phyloP scores from a whole-genome alignment of 2,797 vertebrate genomes.

The Tolypeutes matacus region DNA sequence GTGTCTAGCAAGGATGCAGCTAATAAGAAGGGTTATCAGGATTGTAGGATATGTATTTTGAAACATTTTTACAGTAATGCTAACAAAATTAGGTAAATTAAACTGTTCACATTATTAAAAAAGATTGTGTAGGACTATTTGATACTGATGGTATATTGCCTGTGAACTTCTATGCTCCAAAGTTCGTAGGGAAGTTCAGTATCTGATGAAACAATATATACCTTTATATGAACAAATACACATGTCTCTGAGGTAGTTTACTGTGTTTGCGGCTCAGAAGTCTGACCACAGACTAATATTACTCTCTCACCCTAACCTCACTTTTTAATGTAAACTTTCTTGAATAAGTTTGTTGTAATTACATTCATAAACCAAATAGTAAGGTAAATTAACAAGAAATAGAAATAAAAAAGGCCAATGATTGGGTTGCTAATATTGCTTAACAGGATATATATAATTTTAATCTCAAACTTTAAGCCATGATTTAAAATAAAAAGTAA shows the following conservation, averaged over 20 bases:
- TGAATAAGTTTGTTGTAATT: slow-evolving; percentile 10
- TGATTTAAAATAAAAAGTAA: background rate
- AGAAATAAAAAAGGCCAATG: background rate
- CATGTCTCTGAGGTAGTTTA: background rate
- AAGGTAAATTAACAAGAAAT: background rate
- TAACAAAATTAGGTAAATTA: background rate
- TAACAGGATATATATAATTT: background rate
- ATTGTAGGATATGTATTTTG: background rate
- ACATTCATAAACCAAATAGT: background rate
- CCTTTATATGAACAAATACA: background rate
- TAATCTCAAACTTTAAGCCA: background rate
- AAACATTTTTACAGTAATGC: background rate
- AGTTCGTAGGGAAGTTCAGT: background rate
- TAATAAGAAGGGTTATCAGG: background rate
- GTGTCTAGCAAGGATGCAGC: background rate
- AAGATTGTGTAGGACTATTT: background rate
- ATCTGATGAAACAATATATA: slow-evolving; percentile 38
- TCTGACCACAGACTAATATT: background rate
- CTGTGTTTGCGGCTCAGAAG: background rate
- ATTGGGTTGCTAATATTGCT: background rate
- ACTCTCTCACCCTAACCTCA: background rate
- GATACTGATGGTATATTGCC: background rate
- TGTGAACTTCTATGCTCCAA: background rate
- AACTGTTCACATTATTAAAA: background rate
- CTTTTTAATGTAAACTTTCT: slow-evolving; percentile 2